phyloP scores from a whole-genome alignment of 1,140 invertebrate species.

The Cotesia chilonis region DNA sequence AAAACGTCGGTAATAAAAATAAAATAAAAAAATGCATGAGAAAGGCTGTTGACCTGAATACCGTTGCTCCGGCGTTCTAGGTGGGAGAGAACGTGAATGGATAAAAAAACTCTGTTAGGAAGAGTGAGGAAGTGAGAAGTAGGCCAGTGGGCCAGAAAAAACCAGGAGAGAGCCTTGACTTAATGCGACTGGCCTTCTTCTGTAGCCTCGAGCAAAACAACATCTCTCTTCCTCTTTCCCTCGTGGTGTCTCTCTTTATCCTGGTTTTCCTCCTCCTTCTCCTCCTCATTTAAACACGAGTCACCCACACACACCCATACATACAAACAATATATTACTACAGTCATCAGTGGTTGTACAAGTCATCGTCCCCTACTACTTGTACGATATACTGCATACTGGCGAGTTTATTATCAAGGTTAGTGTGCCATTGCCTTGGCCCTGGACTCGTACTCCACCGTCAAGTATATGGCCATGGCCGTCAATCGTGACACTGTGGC shows the following conservation, averaged over 20 bases:
- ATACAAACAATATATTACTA: background rate
- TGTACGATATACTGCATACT: background rate
- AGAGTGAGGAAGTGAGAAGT: conserved; percentile 44
- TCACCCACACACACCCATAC: no score
- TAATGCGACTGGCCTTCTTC: conserved; percentile 45
- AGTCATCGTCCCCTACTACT: conserved; percentile 21
- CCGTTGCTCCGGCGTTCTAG: conserved; percentile 8
- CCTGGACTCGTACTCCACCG: conserved; percentile 33
- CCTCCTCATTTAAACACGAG: no score
- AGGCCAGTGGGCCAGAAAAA: conserved; percentile 44
- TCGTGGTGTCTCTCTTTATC: conserved; percentile 1
- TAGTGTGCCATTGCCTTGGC: conserved; percentile 52
- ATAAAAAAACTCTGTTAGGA: conserved; percentile 23
- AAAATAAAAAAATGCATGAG: conserved; percentile 25
- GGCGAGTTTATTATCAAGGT: conserved; percentile 47
- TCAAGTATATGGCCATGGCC: background rate
- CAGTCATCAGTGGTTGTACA: background rate
- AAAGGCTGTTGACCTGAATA: conserved; percentile 42
- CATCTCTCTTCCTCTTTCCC: background rate
- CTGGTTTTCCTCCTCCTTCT: background rate
- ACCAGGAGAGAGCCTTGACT: conserved; percentile 39
- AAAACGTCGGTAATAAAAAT: conserved; percentile 35
- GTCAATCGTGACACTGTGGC: conserved; percentile 10
- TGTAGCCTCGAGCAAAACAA: conserved; percentile 14
- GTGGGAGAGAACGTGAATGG: conserved; percentile 31